These are phyloP conservation scores for Pristis pectinata DNA, from an alignment of 2,797 vertebrate genomes.

Conservation along the genomic window DNA sequence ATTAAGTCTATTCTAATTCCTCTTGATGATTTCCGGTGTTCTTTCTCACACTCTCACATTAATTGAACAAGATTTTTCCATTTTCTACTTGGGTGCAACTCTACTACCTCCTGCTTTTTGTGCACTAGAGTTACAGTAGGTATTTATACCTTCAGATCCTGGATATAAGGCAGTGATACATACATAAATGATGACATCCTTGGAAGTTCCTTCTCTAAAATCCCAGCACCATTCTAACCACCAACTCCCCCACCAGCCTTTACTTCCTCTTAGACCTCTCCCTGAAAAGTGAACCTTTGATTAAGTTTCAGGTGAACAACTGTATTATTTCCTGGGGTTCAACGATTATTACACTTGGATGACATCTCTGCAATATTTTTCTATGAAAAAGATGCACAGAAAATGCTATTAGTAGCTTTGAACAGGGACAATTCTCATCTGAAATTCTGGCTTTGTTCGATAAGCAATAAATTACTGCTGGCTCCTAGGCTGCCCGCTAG, in stretches of 20 bases:
- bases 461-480: background rate
- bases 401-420: too few relatives aligned
- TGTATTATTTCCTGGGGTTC: background rate
- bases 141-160: background rate
- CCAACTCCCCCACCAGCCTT: too few relatives aligned
- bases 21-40: background rate
- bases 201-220: background rate
- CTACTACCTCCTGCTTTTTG: background rate
- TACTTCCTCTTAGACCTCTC: background rate
- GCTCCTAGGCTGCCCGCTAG: background rate
- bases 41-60: background rate
- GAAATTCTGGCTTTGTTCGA: too few relatives aligned
- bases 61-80: background rate
- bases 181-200: background rate
- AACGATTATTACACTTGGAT: background rate
- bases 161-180: background rate
- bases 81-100: background rate
- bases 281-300: background rate
- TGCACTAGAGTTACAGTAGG: background rate
- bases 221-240: too few relatives aligned
- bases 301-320: background rate
- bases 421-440: too few relatives aligned
- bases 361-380: background rate
- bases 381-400: background rate
- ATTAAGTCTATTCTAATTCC: too few relatives aligned